Evolutionary conservation across 2,113 vertebrate species (phyloP).

Genomic region (Taurulus bubalis): DNA sequence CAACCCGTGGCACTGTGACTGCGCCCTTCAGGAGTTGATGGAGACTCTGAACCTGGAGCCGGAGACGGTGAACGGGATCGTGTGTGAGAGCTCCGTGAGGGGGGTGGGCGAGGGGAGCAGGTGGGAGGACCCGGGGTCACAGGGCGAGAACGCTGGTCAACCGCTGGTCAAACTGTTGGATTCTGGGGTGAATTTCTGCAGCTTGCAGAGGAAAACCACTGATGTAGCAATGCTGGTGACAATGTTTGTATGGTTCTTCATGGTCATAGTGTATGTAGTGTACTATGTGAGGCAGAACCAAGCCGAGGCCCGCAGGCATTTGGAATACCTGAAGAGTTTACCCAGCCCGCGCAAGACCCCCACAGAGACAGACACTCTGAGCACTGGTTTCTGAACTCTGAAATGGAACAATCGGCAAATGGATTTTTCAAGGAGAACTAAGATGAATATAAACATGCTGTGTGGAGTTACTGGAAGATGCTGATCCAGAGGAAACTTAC

Average conservation of each 20-base stretch:
- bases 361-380: constrained; percentile 78
- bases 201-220: constrained; percentile 73
- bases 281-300: constrained; percentile 85
- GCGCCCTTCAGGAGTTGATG: constrained; percentile 84
- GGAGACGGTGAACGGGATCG: constrained; percentile 80
- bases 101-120: constrained; percentile 78
- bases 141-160: constrained; percentile 77
- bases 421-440: constrained; percentile 11
- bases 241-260: constrained; percentile 85
- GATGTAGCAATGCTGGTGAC: constrained; percentile 86
- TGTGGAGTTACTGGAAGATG: constrained; percentile 6
- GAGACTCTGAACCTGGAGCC: constrained; percentile 82
- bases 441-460: constrained; percentile 24
- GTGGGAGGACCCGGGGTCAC: constrained; percentile 80
- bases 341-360: constrained; percentile 79
- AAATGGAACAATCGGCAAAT: constrained; percentile 13
- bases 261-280: constrained; percentile 84
- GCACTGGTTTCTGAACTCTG: constrained; percentile 73
- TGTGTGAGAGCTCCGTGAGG: constrained; percentile 83
- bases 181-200: constrained; percentile 84
- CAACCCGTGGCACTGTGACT: constrained; percentile 88
- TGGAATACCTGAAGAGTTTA: constrained; percentile 84
- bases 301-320: constrained; percentile 79
- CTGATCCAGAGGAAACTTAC: constrained; percentile 2
- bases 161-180: constrained; percentile 81